Evolutionary conservation across 2,113 vertebrate species (phyloP).

Genomic region (Perca schrenkii): DNA sequence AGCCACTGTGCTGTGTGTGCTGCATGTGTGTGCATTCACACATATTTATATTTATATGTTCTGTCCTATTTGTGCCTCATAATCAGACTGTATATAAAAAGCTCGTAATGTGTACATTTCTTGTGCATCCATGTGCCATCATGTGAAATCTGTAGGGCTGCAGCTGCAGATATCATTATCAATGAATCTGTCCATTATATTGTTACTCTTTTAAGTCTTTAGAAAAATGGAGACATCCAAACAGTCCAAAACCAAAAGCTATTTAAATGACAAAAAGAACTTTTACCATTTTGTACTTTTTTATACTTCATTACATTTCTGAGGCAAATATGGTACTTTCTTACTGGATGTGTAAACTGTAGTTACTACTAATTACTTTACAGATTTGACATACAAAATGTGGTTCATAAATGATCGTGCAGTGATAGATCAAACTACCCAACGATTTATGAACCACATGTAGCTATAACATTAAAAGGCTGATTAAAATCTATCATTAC

Average conservation of each 20-base stretch:
- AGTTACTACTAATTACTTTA: not conserved
- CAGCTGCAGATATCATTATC: not conserved
- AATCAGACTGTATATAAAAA: no score
- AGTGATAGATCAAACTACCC: not conserved
- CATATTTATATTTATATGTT: constrained; percentile 6
- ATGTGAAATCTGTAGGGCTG: not conserved
- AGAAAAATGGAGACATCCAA: not conserved
- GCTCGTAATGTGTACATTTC: not conserved
- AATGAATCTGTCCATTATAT: not conserved
- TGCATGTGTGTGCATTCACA: constrained; percentile 18
- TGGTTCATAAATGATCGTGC: not conserved
- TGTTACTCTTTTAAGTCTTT: not conserved
- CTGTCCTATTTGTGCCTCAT: not conserved
- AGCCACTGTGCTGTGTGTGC: constrained; percentile 26
- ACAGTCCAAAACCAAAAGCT: not conserved
- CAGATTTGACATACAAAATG: not conserved
- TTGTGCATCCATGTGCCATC: constrained; percentile 7
- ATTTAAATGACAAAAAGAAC: not conserved
- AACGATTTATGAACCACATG: not conserved
- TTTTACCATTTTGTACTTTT: not conserved
- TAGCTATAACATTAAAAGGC: not conserved
- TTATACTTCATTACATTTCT: not conserved
- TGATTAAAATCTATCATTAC: not conserved
- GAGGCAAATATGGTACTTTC: not conserved
- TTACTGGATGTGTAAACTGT: not conserved